Percentiles rank a stretch among this genome's conserved stretches.
phyloP scores from a whole-genome alignment of 2,797 vertebrate genomes.

The Pygocentrus nattereri region DNA sequence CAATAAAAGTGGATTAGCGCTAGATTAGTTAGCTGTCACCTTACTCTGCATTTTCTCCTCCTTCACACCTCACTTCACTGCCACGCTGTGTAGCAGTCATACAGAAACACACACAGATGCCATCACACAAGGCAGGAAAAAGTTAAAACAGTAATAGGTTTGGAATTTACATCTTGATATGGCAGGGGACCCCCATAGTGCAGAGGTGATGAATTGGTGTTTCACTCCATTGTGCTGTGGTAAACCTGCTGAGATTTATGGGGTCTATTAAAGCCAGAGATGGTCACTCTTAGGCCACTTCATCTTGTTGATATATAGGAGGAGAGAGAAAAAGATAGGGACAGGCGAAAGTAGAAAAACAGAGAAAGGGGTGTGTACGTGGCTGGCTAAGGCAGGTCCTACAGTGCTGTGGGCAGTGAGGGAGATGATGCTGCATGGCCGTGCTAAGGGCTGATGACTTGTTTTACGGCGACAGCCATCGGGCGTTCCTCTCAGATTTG shows the following conservation, averaged over 20 bases:
- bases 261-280: slow-evolving; percentile 78
- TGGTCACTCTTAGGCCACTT: slow-evolving; percentile 76
- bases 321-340: slow-evolving; percentile 58
- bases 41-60: slow-evolving; percentile 37
- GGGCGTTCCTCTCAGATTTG: slow-evolving; percentile 24
- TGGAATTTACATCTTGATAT: slow-evolving; percentile 79
- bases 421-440: slow-evolving; percentile 19
- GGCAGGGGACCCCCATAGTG: slow-evolving; percentile 60
- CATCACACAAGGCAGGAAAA: slow-evolving; percentile 42
- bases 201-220: slow-evolving; percentile 73
- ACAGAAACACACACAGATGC: slow-evolving; percentile 6
- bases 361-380: slow-evolving; percentile 23
- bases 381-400: slow-evolving; percentile 17
- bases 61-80: slow-evolving; percentile 43
- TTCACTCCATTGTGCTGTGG: slow-evolving; percentile 62
- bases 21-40: slow-evolving; percentile 64
- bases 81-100: slow-evolving; percentile 17
- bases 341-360: slow-evolving; percentile 58
- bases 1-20: slow-evolving; percentile 67
- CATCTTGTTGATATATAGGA: slow-evolving; percentile 76
- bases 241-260: slow-evolving; percentile 74
- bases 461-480: slow-evolving; percentile 47
- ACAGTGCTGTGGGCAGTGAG: slow-evolving; percentile 9
- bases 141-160: slow-evolving; percentile 61
- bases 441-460: slow-evolving; percentile 51